Base-by-base conservation (phyloP, 2,888 invertebrate species). In the Zonitis immaculata region DNA sequence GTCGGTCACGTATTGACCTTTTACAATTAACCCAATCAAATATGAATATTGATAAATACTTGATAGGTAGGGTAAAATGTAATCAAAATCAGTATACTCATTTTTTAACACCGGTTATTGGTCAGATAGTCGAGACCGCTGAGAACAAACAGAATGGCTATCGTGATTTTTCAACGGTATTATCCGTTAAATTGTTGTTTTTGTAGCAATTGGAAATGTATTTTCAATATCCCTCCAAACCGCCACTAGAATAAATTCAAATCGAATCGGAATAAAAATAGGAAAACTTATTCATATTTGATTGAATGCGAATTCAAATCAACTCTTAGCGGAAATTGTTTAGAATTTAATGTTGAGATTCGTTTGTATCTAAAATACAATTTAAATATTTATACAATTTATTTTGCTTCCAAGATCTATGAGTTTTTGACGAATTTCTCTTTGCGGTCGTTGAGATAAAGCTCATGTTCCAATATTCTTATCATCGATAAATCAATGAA, bases 131-230 rank as follows among this genome's bases (percentile, higher is more conserved):
- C n/a, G n/a, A n/a, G n/a, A n/a, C n/a, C n/a, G n/a, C n/a, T n/a
- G 18, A 16, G 27, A 28, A 28, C 16, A 7, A 28, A 28, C 18
- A 27, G 39, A n/a, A n/a, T 28, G 28, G 11, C 28, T 26, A 16
- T 2, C 12, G n/a, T 45, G 45, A 45, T 45, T 45, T 45, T 28
- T 45, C 30, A 45, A 30, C 18, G n/a, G 27, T 27, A 30, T 45
- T 45, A 16, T 20, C 16, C 22, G 45, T 45, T 45, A 45, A 45
- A 45, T 45, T 45, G 45, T 45, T 45, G 30, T 45, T 16, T 45
- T 45, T 45, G 27, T 30, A 28, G 28, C 28, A 20, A 16, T 28
- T 8, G 7, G 27, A 27, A 30, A 28, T 12, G 27, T 28, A 20
- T 45, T 18, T 30, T 12, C 45, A 27, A 39, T 20, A 39, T 20